Base-by-base conservation (phyloP, 2,888 invertebrate genomes). In the Crioceris asparagi region DNA sequence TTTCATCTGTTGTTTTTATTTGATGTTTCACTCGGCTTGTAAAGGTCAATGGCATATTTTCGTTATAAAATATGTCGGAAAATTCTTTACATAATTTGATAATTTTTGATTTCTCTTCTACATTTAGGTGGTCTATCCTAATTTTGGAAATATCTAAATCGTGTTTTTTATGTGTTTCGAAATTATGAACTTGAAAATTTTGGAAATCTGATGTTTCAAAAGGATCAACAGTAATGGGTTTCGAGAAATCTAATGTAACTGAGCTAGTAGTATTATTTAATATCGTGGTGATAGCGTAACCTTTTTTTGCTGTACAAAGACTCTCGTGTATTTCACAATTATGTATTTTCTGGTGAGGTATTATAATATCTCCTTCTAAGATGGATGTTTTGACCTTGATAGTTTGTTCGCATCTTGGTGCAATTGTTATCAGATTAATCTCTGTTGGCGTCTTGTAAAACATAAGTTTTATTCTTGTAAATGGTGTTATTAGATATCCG, bases 1-100 rank as follows among this genome's bases (percentile, higher is more conserved):
- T 35, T 38, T 42, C 40, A 32, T 43, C 40, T 16, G 29, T 36
- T 1, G 42, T 44, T 39, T 31, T 39, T 11, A 46, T 41, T 17
- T 17, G 10, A 23, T 46, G 46, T 31, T 41, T 39, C 2, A 43
- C 32, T 39, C 41, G 25, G 18, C 19, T 18, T 6, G 39, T 32
- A 8, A 39, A 32, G 8, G 31, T 36, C 21, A 31, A 14, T 10
- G 8, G 15, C 3, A 4, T 16, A 5, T 19, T 14, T 14, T 31
- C 36, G 7, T 3, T 2, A n/a, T 31, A 16, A 21, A 36, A 36
- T 10, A 36, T 36, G 5, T 10, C 21, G 6, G n/a, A 17, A 30
- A 16, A 30, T 30, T 30, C 30, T 16, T 3, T 30, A 17, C 3
- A 16, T 6, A 3, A 3, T 30, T 6, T 3, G n/a, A 43, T 29